Percentiles rank a stretch among this genome's conserved stretches.
These are phyloP conservation scores for Melanogrammus aeglefinus DNA, from an alignment of 2,797 vertebrate genomes.

Conservation along the genomic window DNA sequence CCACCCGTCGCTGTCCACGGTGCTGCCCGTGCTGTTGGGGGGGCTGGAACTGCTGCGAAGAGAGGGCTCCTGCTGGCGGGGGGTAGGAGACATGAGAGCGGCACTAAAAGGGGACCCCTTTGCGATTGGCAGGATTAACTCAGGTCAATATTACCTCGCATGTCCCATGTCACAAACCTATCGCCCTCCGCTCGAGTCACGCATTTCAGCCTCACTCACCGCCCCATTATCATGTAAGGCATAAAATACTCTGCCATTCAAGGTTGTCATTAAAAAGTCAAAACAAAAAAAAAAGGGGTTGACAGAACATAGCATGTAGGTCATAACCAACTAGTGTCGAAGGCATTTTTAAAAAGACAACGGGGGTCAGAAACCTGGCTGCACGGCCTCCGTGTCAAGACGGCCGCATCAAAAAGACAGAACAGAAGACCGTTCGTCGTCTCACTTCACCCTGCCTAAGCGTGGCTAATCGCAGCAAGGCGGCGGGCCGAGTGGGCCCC, in stretches of 20 bases:
- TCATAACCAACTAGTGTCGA: background rate
- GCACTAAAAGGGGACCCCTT: background rate
- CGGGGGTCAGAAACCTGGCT: background rate
- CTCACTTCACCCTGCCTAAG: background rate
- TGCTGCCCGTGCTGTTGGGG: constrained; percentile 94
- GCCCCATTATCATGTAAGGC: background rate
- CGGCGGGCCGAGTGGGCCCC: constrained; percentile 7
- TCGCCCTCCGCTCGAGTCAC: background rate
- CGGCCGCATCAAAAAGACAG: background rate
- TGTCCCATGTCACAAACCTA: background rate
- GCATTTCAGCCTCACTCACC: background rate
- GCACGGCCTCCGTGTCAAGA: background rate
- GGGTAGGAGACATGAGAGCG: constrained; percentile 14
- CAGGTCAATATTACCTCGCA: background rate
- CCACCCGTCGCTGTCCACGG: constrained; percentile 92
- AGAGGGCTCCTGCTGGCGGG: constrained; percentile 76
- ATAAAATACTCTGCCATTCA: no score
- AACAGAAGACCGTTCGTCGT: background rate
- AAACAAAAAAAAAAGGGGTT: background rate
- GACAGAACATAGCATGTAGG: background rate
- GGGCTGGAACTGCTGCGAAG: constrained; percentile 91
- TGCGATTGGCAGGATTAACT: background rate
- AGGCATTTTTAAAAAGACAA: background rate
- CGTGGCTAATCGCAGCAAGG: constrained; percentile 5
- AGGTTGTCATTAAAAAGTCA: constrained; percentile 2